Percentiles rank a stretch among this genome's conserved stretches.
These are phyloP conservation scores for Copidosoma floridanum DNA, from an alignment of 1,140 invertebrate genomes.

Conservation along the genomic window DNA sequence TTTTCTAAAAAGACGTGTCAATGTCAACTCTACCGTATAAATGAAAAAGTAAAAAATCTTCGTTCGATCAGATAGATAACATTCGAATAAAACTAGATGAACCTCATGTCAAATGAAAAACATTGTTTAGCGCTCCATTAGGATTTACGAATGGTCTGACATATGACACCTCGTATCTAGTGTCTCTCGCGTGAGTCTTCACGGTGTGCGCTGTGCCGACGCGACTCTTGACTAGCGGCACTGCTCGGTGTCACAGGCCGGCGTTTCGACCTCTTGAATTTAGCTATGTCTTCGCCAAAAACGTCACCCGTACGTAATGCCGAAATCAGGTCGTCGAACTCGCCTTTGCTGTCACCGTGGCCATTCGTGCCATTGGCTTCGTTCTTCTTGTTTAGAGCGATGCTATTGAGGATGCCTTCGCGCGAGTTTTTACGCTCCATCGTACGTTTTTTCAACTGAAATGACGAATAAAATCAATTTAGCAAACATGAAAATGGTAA, in stretches of 20 bases:
- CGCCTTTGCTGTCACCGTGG: slow-evolving; percentile 70
- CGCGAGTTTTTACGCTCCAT: slow-evolving; percentile 80
- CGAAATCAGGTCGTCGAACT: slow-evolving; percentile 97
- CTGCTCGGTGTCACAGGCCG: slow-evolving; percentile 62
- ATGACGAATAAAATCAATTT: slow-evolving; percentile 19
- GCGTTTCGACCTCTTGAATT: slow-evolving; percentile 79
- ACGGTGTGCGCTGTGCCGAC: slow-evolving; percentile 62
- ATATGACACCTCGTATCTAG: slow-evolving; percentile 16
- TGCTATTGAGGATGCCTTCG: slow-evolving; percentile 66
- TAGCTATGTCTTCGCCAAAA: slow-evolving; percentile 94
- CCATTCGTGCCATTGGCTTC: slow-evolving; percentile 56
- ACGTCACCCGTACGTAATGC: slow-evolving; percentile 94
- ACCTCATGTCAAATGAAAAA: background rate
- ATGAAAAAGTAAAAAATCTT: background rate
- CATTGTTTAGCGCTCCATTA: background rate
- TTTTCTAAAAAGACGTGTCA: too few relatives aligned
- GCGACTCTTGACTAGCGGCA: slow-evolving; percentile 53
- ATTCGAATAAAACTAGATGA: too few relatives aligned
- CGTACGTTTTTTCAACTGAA: slow-evolving; percentile 78
- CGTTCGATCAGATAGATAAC: background rate
- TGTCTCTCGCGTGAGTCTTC: slow-evolving; percentile 71
- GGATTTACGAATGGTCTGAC: background rate
- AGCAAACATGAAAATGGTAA: background rate
- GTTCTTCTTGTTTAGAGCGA: slow-evolving; percentile 55
- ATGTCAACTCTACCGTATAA: background rate